A percentile compares a stretch with the other conserved stretches of the same genome.
Evolutionary conservation across 92 coral and sea anemone genomes (phyloP).

Genomic region (Zoanthus solanderi): DNA sequence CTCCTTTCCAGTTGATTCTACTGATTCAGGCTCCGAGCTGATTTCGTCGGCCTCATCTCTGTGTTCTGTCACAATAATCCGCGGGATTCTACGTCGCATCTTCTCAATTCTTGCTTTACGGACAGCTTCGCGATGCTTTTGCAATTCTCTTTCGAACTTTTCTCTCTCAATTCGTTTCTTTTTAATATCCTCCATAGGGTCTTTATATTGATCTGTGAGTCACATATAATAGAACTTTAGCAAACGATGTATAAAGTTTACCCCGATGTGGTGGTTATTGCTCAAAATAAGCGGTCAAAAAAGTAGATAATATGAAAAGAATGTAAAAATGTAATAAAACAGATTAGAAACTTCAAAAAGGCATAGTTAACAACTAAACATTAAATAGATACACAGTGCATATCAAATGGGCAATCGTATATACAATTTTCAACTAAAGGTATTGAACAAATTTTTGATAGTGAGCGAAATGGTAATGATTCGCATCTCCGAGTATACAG

Average conservation of each 20-base stretch:
- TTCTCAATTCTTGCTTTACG: constrained; percentile 64
- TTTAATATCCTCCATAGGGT: constrained; percentile 70
- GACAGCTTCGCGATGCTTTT: constrained; percentile 55
- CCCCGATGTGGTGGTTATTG: no score
- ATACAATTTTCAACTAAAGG: no score
- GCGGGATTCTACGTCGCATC: constrained; percentile 68
- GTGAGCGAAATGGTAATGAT: no score
- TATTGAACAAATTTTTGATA: no score
- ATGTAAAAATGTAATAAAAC: no score
- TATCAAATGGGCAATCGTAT: no score
- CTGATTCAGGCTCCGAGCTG: constrained; percentile 18
- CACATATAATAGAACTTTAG: not conserved
- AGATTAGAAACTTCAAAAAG: no score
- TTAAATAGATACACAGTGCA: no score
- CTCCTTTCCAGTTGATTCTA: constrained; percentile 34
- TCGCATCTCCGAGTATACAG: no score
- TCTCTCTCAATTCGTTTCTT: constrained; percentile 76
- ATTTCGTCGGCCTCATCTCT: constrained; percentile 43
- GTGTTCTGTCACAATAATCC: constrained; percentile 73
- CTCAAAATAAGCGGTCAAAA: no score
- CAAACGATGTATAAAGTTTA: not conserved
- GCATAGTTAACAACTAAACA: no score
- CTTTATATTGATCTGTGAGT: constrained; percentile 68
- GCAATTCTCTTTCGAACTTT: constrained; percentile 58
- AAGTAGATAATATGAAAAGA: no score